phyloP scores from a whole-genome alignment of 2,113 vertebrate genomes.

The Gulo gulo region DNA sequence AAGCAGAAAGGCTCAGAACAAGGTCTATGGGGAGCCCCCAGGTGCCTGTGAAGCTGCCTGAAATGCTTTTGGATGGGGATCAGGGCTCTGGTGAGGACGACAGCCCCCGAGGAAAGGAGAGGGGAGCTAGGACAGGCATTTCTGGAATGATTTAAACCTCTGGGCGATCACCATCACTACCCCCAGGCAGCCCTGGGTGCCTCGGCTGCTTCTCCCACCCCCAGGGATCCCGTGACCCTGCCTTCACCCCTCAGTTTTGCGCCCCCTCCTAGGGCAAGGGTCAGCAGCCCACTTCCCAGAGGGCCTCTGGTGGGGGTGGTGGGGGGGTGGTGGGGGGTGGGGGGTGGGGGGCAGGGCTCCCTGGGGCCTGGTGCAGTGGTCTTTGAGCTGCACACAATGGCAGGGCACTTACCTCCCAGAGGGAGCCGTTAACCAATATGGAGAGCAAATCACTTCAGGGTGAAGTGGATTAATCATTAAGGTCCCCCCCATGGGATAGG shows the following conservation, averaged over 20 bases:
- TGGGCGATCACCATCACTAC: not conserved
- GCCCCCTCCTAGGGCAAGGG: not conserved
- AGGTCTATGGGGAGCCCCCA: not conserved
- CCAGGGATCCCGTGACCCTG: not conserved
- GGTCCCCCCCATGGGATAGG: accelerated
- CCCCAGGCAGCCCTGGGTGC: not conserved
- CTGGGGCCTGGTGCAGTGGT: not conserved
- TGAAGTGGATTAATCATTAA: slow-evolving; percentile 25
- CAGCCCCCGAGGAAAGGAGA: not conserved
- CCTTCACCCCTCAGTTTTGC: too few species aligned
- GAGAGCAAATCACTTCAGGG: not conserved
- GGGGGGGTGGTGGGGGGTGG: too few species aligned
- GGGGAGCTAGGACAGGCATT: not conserved
- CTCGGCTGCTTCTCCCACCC: not conserved
- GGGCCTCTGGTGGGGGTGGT: not conserved
- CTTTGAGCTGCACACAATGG: not conserved
- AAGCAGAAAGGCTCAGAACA: not conserved
- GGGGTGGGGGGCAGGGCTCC: not conserved
- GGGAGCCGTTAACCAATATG: not conserved
- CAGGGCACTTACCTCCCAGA: not conserved
- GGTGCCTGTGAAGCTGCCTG: not conserved
- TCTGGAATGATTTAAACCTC: not conserved
- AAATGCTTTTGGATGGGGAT: not conserved
- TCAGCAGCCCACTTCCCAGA: not conserved
- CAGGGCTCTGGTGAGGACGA: not conserved